Conservation (phyloP, 2,888 invertebrate genomes). For the Drosophila prostipennis region DNA sequence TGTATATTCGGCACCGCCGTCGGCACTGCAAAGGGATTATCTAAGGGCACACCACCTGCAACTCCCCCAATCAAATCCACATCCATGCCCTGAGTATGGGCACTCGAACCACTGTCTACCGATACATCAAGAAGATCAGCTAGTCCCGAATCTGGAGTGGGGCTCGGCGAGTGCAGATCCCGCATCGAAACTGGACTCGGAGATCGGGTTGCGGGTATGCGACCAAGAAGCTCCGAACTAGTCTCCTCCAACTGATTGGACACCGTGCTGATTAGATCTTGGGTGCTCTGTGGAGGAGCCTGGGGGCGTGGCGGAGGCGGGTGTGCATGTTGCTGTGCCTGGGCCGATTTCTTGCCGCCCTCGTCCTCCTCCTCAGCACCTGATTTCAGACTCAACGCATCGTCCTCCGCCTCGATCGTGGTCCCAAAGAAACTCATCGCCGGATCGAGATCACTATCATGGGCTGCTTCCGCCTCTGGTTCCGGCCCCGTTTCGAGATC, state of each 20-base stretch:
- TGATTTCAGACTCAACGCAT: constrained; percentile 80
- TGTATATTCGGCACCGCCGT: constrained; percentile 83
- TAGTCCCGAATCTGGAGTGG: constrained; percentile 89
- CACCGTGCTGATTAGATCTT: constrained; percentile 93
- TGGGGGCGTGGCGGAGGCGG: constrained; percentile 85
- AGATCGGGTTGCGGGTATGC: constrained; percentile 93
- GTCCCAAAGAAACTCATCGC: constrained; percentile 85
- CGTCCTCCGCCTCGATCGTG: constrained; percentile 84
- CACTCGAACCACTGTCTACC: constrained; percentile 82
- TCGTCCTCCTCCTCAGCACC: constrained; percentile 77
- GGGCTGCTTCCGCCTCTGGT: constrained; percentile 56
- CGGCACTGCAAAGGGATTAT: constrained; percentile 84
- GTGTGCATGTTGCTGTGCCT: constrained; percentile 85
- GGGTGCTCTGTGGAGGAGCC: constrained; percentile 88
- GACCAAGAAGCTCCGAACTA: constrained; percentile 92
- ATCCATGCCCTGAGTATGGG: constrained; percentile 72
- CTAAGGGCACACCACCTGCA: constrained; percentile 30
- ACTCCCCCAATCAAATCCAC: constrained; percentile 64
- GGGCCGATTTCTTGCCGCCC: constrained; percentile 58
- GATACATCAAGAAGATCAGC: constrained; percentile 88
- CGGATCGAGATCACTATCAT: constrained; percentile 75
- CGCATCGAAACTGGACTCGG: constrained; percentile 94
- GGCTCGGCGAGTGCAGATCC: constrained; percentile 93
- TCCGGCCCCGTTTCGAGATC: constrained; percentile 74
- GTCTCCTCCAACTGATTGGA: constrained; percentile 95